A percentile compares a stretch with the other conserved stretches of the same genome.
These are phyloP conservation scores for Lepidotrigona ventralis DNA, from an alignment of 1,140 invertebrate species.

Conservation along the genomic window DNA sequence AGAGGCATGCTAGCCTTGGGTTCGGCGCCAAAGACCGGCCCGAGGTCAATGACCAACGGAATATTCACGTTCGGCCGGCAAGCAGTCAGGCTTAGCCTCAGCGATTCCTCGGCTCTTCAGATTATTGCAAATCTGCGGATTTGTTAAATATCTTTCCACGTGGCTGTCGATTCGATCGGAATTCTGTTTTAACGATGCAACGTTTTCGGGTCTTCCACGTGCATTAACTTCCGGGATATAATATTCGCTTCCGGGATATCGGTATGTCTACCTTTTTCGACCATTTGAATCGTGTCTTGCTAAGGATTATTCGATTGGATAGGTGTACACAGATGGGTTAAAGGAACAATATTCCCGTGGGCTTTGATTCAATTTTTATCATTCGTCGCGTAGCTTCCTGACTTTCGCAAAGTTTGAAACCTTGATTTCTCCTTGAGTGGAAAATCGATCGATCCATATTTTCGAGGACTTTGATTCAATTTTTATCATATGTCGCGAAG, in stretches of 20 bases:
- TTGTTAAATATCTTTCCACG: slow-evolving; percentile 35
- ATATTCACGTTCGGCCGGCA: slow-evolving; percentile 75
- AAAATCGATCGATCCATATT: background rate
- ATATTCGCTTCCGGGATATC: slow-evolving; percentile 30
- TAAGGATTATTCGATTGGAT: background rate
- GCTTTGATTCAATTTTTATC: too few species aligned
- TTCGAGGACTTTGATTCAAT: too few species aligned
- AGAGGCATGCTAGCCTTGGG: slow-evolving; percentile 65
- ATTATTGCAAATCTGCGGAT: slow-evolving; percentile 60
- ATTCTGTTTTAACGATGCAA: slow-evolving; percentile 6
- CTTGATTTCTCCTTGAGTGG: too few species aligned
- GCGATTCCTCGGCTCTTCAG: slow-evolving; percentile 55
- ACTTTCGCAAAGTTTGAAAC: too few species aligned
- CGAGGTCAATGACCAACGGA: slow-evolving; percentile 76
- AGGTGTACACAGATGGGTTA: background rate
- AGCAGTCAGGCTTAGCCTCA: slow-evolving; percentile 60
- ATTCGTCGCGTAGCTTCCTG: too few species aligned
- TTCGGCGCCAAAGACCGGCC: slow-evolving; percentile 74
- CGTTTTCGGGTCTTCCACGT: background rate
- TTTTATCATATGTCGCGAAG: too few species aligned
- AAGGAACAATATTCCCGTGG: background rate
- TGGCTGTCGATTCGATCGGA: background rate
- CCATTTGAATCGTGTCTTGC: background rate
- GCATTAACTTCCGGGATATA: slow-evolving; percentile 27
- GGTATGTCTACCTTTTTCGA: background rate